Conservation (phyloP, 2,888 invertebrate species). For the Rapana venosa region DNA sequence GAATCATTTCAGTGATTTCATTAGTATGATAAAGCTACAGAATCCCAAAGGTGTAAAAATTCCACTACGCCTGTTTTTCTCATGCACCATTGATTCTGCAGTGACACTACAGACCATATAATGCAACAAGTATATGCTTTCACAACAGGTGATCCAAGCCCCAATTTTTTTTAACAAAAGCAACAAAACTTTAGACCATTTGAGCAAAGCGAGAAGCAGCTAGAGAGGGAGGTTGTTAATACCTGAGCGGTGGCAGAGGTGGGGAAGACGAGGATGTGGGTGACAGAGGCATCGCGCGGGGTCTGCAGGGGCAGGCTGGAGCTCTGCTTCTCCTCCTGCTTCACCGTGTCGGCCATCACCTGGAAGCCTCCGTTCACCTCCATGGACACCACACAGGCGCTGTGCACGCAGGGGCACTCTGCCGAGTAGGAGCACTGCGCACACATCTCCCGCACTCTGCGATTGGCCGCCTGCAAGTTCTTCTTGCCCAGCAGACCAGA, state of each 20-base stretch:
- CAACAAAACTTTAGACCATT: too few relatives aligned
- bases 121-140: too few relatives aligned
- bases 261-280: conserved; percentile 98
- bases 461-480: conserved; percentile 91
- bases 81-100: too few relatives aligned
- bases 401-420: conserved; percentile 93
- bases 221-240: background rate
- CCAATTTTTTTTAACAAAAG: too few relatives aligned
- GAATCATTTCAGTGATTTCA: too few relatives aligned
- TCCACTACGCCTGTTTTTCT: too few relatives aligned
- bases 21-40: too few relatives aligned
- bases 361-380: conserved; percentile 91
- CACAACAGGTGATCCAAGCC: too few relatives aligned
- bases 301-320: conserved; percentile 85
- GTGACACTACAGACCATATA: too few relatives aligned
- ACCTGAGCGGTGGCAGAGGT: conserved; percentile 83
- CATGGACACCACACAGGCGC: conserved; percentile 97
- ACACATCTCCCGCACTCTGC: conserved; percentile 93
- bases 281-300: conserved; percentile 96
- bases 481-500: conserved; percentile 94
- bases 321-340: conserved; percentile 74
- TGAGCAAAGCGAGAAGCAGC: too few relatives aligned
- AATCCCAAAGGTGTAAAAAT: too few relatives aligned
- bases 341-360: conserved; percentile 76
- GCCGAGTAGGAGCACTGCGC: conserved; percentile 88